These are phyloP conservation scores for Deilephila elpenor DNA, from an alignment of 2,888 invertebrate genomes.

Conservation along the genomic window DNA sequence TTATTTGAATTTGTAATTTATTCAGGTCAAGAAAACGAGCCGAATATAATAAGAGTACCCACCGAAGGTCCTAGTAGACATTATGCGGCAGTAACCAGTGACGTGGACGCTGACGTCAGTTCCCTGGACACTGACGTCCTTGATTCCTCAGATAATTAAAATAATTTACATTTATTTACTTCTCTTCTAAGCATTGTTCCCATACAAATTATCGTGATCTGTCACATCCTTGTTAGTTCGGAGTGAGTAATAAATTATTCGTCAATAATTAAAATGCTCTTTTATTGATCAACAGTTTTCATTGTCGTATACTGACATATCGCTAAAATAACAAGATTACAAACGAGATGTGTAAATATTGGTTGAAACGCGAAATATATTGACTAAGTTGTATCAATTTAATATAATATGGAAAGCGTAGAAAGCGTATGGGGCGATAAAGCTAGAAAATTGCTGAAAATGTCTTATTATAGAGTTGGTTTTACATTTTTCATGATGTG, in stretches of 20 bases:
- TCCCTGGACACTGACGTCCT: slow-evolving; percentile 70
- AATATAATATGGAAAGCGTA: not conserved
- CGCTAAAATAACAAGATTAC: slow-evolving; percentile 3
- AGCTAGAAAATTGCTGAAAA: not conserved
- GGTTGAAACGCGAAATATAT: not conserved
- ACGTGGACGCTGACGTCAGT: slow-evolving; percentile 73
- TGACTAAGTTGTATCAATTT: not conserved
- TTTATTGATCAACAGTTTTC: slow-evolving; percentile 29
- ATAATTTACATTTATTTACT: not conserved
- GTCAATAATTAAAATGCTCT: slow-evolving; percentile 37
- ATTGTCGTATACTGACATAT: not conserved
- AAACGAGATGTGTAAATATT: slow-evolving; percentile 6
- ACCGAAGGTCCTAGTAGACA: not conserved
- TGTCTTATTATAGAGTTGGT: not conserved
- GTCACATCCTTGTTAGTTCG: slow-evolving; percentile 39
- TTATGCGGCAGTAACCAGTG: slow-evolving; percentile 51
- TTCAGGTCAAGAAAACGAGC: not conserved
- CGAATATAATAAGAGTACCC: not conserved
- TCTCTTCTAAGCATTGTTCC: not conserved
- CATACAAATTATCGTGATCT: not conserved
- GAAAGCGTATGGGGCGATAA: not conserved
- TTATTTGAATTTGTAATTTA: not conserved
- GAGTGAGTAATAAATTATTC: slow-evolving; percentile 56
- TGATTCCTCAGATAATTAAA: slow-evolving; percentile 65
- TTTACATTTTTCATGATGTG: not conserved